Evolutionary conservation across 2,888 invertebrate species (phyloP).

Genomic region (Galerucella calmariensis): DNA sequence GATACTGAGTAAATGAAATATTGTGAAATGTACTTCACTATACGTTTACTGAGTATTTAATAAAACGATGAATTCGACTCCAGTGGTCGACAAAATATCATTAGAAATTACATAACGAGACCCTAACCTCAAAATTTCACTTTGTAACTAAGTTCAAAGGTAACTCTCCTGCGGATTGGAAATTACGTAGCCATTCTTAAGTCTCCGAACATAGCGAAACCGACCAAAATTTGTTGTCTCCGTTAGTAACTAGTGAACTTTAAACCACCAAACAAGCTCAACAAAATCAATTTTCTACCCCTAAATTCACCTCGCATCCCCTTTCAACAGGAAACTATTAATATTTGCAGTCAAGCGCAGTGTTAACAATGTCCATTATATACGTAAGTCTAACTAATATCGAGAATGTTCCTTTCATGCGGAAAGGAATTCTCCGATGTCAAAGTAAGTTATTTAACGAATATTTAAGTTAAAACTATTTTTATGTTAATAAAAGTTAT

Average conservation of each 20-base stretch:
- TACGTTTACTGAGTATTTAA: background rate
- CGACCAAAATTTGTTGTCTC: constrained; percentile 14
- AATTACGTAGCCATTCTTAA: background rate
- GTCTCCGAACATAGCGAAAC: background rate
- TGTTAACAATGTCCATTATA: constrained; percentile 23
- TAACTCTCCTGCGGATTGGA: background rate
- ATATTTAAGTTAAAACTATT: background rate
- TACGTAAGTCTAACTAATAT: constrained; percentile 13
- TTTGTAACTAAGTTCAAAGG: background rate
- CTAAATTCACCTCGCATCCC: constrained; percentile 3
- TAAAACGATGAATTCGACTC: background rate
- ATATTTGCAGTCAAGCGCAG: constrained; percentile 18
- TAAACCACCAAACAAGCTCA: constrained; percentile 14
- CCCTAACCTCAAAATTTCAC: background rate
- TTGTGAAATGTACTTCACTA: no score
- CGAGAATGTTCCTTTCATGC: constrained; percentile 18
- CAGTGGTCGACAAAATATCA: background rate
- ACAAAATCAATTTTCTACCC: constrained; percentile 17
- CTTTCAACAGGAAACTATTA: constrained; percentile 16
- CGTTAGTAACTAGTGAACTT: constrained; percentile 14
- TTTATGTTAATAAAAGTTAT: no score
- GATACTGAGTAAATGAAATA: no score
- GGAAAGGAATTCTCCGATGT: background rate
- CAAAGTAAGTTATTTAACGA: background rate
- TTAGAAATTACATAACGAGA: background rate